These are phyloP conservation scores for Podotricha telesiphe DNA, from an alignment of 2,888 invertebrate genomes.

Conservation along the genomic window DNA sequence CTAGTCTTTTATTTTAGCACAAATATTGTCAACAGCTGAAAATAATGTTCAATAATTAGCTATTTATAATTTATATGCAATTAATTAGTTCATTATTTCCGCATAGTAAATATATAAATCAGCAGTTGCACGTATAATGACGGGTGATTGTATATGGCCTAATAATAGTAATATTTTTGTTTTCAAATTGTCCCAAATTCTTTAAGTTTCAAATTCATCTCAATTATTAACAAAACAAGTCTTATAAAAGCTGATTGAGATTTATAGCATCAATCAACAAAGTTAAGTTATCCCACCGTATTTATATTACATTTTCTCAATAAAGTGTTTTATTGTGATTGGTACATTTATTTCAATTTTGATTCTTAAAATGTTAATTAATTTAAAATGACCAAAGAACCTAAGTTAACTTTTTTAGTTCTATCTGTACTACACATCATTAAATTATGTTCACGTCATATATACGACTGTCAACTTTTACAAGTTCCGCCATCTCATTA, in stretches of 20 bases:
- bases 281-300: background rate
- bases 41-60: background rate
- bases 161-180: slow-evolving; percentile 33
- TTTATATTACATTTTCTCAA: background rate
- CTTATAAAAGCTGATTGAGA: background rate
- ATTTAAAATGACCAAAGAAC: background rate
- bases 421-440: background rate
- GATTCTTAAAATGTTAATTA: background rate
- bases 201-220: slow-evolving; percentile 58
- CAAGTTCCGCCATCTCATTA: slow-evolving; percentile 24
- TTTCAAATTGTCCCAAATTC: slow-evolving; percentile 57
- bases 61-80: slow-evolving; percentile 6
- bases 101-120: slow-evolving; percentile 22
- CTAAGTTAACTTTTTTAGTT: background rate
- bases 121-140: slow-evolving; percentile 31
- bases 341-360: background rate
- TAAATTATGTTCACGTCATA: background rate
- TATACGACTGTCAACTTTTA: background rate
- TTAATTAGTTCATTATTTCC: slow-evolving; percentile 12
- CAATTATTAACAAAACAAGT: background rate
- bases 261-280: background rate
- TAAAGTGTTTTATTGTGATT: background rate
- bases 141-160: slow-evolving; percentile 34
- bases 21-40: background rate
- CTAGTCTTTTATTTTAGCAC: background rate